phyloP scores from a whole-genome alignment of 2,888 invertebrate genomes.

The Theodoxus fluviatilis region DNA sequence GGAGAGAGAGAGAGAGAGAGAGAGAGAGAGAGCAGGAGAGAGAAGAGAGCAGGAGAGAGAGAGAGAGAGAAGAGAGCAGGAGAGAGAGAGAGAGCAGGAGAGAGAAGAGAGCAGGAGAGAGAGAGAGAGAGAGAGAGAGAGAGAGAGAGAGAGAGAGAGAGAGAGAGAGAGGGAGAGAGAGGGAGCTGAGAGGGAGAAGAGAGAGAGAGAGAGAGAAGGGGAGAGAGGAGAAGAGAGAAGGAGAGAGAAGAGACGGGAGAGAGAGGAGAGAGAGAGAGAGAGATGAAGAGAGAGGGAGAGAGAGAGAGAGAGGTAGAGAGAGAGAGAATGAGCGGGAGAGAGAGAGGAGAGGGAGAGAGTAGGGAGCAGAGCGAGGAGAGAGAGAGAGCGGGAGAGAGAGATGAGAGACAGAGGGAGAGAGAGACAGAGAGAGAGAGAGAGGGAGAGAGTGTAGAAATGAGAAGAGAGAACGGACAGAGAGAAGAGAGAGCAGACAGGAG shows the following conservation, averaged over 20 bases:
- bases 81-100: too few species aligned
- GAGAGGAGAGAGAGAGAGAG: not conserved
- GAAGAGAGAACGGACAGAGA: too few species aligned
- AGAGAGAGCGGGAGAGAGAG: too few species aligned
- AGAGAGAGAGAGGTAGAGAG: not conserved
- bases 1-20: too few species aligned
- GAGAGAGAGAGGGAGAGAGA: constrained; percentile 20
- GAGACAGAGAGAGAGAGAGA: not conserved
- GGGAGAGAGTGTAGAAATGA: not conserved
- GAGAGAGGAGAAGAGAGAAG: not conserved
- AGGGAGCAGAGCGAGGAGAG: not conserved
- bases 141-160: constrained; percentile 27
- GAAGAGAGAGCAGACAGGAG: too few species aligned
- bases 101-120: not conserved
- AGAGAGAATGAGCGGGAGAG: not conserved
- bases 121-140: constrained; percentile 25
- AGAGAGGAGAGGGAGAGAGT: not conserved
- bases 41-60: too few species aligned
- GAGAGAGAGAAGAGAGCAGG: too few species aligned
- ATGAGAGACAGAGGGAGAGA: too few species aligned
- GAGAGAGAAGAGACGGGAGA: not conserved
- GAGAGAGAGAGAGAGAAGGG: constrained; percentile 11
- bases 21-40: too few species aligned
- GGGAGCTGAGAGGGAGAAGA: too few species aligned
- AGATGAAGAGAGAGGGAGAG: not conserved